Base-by-base conservation (phyloP, 2,797 vertebrate species). In the Diceros bicornis region DNA sequence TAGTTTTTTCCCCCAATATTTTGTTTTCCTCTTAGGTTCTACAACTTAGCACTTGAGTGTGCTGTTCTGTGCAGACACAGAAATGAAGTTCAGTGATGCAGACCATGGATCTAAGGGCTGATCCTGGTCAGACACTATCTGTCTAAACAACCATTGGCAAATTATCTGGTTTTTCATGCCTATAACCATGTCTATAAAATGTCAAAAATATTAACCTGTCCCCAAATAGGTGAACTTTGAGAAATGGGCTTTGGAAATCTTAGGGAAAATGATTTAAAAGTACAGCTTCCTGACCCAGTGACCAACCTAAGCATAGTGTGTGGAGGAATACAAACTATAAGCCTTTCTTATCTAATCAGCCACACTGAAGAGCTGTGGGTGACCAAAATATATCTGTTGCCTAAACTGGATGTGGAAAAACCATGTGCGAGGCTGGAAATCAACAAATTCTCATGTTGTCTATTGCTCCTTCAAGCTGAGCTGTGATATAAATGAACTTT, bases 241-340 rank as follows among this genome's bases (percentile, higher is more conserved):
- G 55, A 91, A 68, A 92, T 2, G 55, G 29, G 17, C 41, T 94
- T 91, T 94, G 59, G 71, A 88, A 95, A 96, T 61, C 32, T 64
- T 37, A 17, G 5, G 32, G 21, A 44, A 88, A 85, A 69, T 81
- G 7, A 79, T 77, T 93, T 47, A 20, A 69, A 75, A 47, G 32
- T 47, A 20, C 1, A 64, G 59, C 68, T 75, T 69, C 18, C 64
- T 55, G 50, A 13, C 14, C 41, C 41, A 16, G 50, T 16, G 50
- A 52, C 50, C n/a, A 20, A 44, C 2, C 34, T 14, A 21, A 57
- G 41, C 77, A n/a, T 4, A 44, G 21, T 6, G 3, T 44, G 34
- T 77, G 57, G 29, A 34, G 7, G 41, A 68, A 25, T 14, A 2
- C 9, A 88, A 64, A 55, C 23, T 18, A n/a, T 61, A 72, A 90